These are phyloP conservation scores for Manis javanica DNA, from an alignment of 2,797 vertebrate species.

Conservation along the genomic window DNA sequence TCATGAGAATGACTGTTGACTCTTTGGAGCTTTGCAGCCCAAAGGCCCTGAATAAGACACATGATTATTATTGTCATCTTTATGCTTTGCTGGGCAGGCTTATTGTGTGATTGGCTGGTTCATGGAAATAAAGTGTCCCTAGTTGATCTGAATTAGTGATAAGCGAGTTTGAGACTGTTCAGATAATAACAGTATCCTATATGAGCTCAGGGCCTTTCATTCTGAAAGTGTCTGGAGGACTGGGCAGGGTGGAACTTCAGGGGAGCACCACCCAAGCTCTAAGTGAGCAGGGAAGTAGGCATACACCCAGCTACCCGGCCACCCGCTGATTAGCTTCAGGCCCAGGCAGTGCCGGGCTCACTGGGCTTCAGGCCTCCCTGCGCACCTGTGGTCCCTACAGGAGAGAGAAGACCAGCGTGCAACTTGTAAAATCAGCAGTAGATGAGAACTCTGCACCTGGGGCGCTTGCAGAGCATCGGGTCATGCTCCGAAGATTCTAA, in stretches of 20 bases:
- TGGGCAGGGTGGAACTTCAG: not conserved
- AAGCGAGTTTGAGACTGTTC: slow-evolving; percentile 71
- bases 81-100: not conserved
- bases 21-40: slow-evolving; percentile 59
- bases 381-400: not conserved
- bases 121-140: slow-evolving; percentile 63
- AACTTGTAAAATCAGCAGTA: not conserved
- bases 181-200: slow-evolving; percentile 37
- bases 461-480: not conserved
- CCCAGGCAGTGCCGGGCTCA: not conserved
- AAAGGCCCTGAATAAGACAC: slow-evolving; percentile 65
- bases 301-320: not conserved
- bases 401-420: not conserved
- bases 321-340: not conserved
- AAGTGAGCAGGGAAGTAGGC: not conserved
- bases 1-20: slow-evolving; percentile 37
- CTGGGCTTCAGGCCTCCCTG: not conserved
- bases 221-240: not conserved
- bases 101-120: slow-evolving; percentile 64
- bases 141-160: slow-evolving; percentile 70
- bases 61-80: slow-evolving; percentile 48
- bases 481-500: not conserved
- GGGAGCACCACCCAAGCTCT: not conserved
- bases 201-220: slow-evolving; percentile 2
- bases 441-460: not conserved